These are phyloP conservation scores for Cheilosia grossa DNA, from an alignment of 2,888 invertebrate species.

Conservation along the genomic window DNA sequence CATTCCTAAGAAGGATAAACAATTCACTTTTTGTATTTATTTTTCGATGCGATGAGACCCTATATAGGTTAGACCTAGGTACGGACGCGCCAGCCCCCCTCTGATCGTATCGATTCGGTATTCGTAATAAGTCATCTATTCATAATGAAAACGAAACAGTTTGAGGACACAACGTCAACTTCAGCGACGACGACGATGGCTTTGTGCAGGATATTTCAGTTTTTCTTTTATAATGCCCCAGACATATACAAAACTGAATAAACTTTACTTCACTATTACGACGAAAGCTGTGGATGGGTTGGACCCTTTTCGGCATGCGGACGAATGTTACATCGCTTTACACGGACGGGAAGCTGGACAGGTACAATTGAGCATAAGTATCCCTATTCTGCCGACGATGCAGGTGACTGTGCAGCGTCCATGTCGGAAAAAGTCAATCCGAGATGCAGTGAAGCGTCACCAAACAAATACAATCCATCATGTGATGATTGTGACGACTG, in stretches of 20 bases:
- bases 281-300: neutral
- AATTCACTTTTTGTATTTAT: constrained; percentile 54
- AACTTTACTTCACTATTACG: constrained; percentile 57
- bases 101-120: constrained; percentile 56
- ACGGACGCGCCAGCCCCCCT: constrained; percentile 12
- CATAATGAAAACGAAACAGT: constrained; percentile 67
- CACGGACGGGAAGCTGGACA: constrained; percentile 62
- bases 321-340: constrained; percentile 53
- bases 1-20: constrained; percentile 62
- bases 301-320: constrained; percentile 13
- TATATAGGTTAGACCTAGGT: constrained; percentile 18
- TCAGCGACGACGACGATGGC: constrained; percentile 7
- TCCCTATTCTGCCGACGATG: constrained; percentile 35
- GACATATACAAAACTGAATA: constrained; percentile 62
- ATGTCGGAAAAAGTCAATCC: constrained; percentile 51
- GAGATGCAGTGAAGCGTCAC: constrained; percentile 41
- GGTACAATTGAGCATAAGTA: constrained; percentile 67
- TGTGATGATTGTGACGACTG: constrained; percentile 58
- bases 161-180: constrained; percentile 44
- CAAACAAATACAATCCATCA: constrained; percentile 67
- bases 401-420: constrained; percentile 21
- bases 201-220: constrained; percentile 29
- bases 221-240: constrained; percentile 9
- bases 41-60: constrained; percentile 37
- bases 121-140: constrained; percentile 74